phyloP scores from a whole-genome alignment of 2,888 invertebrate genomes.

The Gerris lacustris region DNA sequence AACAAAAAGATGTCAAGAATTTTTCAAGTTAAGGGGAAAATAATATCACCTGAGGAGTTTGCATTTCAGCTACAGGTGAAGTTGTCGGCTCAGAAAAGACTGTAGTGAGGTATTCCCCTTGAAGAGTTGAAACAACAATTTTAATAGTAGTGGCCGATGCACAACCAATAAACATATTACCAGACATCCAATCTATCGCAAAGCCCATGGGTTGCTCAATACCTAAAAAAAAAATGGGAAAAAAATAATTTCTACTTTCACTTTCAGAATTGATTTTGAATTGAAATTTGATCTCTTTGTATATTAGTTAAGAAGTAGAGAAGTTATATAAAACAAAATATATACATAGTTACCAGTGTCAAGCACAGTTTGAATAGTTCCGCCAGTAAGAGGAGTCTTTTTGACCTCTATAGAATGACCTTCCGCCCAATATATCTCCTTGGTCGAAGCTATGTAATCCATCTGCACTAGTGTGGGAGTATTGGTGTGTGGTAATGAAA shows the following conservation, averaged over 20 bases:
- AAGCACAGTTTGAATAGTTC: constrained; percentile 56
- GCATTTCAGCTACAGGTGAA: not conserved
- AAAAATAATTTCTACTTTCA: no score
- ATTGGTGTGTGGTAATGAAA: constrained; percentile 48
- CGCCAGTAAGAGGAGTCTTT: constrained; percentile 52
- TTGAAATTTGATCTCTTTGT: no score
- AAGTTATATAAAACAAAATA: no score
- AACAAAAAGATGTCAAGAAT: not conserved
- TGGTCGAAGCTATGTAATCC: constrained; percentile 53
- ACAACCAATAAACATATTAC: constrained; percentile 59
- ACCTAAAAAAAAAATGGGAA: constrained; percentile 32
- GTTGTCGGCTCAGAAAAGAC: constrained; percentile 34
- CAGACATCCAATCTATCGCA: constrained; percentile 71
- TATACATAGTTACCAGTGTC: constrained; percentile 46
- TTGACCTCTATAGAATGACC: constrained; percentile 62
- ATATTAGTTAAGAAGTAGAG: no score
- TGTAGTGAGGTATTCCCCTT: constrained; percentile 55
- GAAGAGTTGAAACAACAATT: constrained; percentile 57
- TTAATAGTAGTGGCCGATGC: constrained; percentile 35
- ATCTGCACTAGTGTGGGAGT: constrained; percentile 53
- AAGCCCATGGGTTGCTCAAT: constrained; percentile 53
- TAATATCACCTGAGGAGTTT: constrained; percentile 1
- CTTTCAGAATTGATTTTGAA: no score
- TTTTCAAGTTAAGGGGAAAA: not conserved
- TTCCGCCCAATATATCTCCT: constrained; percentile 67